A percentile compares a stretch with the other conserved stretches of the same genome.
Conservation (phyloP, 2,113 vertebrate genomes). For the Antechinus stuartii region DNA sequence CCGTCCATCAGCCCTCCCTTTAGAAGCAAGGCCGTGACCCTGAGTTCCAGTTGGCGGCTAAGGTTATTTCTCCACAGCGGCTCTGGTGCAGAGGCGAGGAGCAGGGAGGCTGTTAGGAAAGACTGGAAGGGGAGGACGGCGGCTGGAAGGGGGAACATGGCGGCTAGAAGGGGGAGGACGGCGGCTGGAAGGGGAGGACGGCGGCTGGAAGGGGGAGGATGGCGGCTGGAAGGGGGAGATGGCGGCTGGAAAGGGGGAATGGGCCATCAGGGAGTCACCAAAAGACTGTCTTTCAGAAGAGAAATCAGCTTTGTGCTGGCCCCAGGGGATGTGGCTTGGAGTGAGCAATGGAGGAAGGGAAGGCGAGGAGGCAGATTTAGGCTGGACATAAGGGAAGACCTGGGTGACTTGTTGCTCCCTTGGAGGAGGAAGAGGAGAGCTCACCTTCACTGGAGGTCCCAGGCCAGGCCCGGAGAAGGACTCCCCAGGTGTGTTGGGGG, state of each 20-base stretch:
- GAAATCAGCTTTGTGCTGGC: neutral
- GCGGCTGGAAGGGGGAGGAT: too few relatives aligned
- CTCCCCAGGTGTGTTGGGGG: neutral
- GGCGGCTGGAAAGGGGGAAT: too few relatives aligned
- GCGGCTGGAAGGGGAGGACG: too few relatives aligned
- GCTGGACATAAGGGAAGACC: neutral
- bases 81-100: neutral
- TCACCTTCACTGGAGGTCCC: neutral
- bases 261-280: neutral
- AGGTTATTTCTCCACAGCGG: too few relatives aligned
- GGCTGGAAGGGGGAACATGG: neutral
- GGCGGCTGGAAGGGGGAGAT: neutral
- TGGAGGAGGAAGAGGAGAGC: too few relatives aligned
- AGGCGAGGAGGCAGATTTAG: neutral
- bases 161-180: too few relatives aligned
- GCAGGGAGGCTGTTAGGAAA: too few relatives aligned
- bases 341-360: rapidly evolving
- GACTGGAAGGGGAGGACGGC: neutral
- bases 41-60: neutral
- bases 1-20: neutral
- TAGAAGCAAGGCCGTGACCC: neutral
- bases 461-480: neutral
- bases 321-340: neutral
- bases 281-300: neutral
- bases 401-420: too few relatives aligned